Conservation (phyloP, 2,113 vertebrate species). For the Circaetus cinerascens region DNA sequence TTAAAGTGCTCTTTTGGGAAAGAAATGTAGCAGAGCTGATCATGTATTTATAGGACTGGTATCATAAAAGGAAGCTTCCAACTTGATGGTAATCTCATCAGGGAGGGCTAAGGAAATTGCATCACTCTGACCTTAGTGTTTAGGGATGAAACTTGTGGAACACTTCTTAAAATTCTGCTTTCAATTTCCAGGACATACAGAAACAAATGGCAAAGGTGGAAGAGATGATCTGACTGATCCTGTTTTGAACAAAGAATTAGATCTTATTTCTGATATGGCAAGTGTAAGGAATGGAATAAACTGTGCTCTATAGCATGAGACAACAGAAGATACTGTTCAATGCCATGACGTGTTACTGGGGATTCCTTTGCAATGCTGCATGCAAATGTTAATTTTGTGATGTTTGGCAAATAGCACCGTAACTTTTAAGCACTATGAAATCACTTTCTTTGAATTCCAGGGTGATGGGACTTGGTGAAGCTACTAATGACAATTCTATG, state of each 20-base stretch:
- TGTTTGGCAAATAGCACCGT: neutral
- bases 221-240: neutral
- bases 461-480: neutral
- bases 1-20: neutral
- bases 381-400: neutral
- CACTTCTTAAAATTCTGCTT: constrained; percentile 15
- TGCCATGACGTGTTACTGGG: neutral
- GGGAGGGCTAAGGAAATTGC: neutral
- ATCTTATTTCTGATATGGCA: constrained; percentile 1
- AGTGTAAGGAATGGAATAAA: constrained; percentile 22
- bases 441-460: neutral
- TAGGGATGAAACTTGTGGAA: neutral
- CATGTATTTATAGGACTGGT: neutral
- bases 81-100: neutral
- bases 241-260: neutral
- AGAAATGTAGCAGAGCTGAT: neutral
- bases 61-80: neutral
- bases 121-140: neutral
- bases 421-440: neutral
- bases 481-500: neutral
- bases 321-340: neutral
- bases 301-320: neutral
- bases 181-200: constrained; percentile 64
- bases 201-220: constrained; percentile 1
- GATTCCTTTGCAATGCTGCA: neutral